Base-by-base conservation (phyloP, 2,888 invertebrate genomes). In the Heteropelma amictum region DNA sequence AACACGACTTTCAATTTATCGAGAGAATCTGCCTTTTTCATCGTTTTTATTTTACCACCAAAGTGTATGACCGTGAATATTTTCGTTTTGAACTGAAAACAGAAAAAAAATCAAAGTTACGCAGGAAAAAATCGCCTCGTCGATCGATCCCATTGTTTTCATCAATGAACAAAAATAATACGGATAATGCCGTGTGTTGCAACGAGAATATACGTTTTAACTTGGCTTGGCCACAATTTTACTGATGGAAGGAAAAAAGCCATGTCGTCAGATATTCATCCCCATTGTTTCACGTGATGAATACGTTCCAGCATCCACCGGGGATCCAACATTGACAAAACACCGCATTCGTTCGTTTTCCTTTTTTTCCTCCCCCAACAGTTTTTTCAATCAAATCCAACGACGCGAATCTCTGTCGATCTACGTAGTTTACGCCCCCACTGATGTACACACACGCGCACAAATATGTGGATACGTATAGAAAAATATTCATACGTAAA, bases 371-470 rank as follows among this genome's bases (percentile, higher is more conserved):
- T n/a, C n/a, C n/a, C 61, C 40, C 42, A 54, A 56, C 65, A 61
- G 70, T 65, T 72, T 72, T n/a, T 75, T 70, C 70, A 47, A 70
- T 70, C 38, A 70, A 67, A 56, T 67, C 61, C 60, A 75, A 75
- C 65, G 63, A 69, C 51, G 40, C 51, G 19, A 17, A 58, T 17
- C 17, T 17, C 14, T 40, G 12, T 54, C 42, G 12, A 58, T 42
- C 21, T 30, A 12, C 19, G 56, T n/a, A n/a, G n/a, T n/a, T n/a
- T 38, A 53, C 63, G 35, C 28, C 26, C 12, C 8, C 14, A 40
- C 7, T 17, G 12, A 10, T 21, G 21, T 6, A 42, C 10, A 14
- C 42, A 14, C 2, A 3, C 0, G 17, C 19, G 19, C 33, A 0
- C 33, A 3, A 35, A 35, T 35, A 35, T 35, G 28, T 33, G 6